These are phyloP conservation scores for Halcyon senegalensis DNA, from an alignment of 2,113 vertebrate species.

Conservation along the genomic window DNA sequence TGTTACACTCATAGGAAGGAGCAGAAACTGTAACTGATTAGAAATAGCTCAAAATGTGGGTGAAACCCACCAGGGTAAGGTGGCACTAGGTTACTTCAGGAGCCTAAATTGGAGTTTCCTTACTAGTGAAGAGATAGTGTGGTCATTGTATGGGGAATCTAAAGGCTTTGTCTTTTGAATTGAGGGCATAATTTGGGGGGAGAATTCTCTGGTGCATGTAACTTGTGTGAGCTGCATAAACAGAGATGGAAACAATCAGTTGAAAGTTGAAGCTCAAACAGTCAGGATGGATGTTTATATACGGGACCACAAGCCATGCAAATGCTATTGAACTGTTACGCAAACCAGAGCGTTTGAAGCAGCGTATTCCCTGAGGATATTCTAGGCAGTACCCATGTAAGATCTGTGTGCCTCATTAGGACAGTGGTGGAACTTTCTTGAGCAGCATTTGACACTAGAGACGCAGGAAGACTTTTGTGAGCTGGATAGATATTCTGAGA, in stretches of 20 bases:
- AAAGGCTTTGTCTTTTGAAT: neutral
- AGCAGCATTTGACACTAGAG: neutral
- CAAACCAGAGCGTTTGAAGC: neutral
- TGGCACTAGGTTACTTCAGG: neutral
- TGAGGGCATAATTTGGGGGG: neutral
- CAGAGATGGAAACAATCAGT: neutral
- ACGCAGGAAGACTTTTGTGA: neutral
- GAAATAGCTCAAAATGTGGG: neutral
- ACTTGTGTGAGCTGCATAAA: neutral
- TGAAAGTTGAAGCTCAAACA: neutral
- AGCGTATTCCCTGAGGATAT: neutral
- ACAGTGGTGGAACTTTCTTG: neutral
- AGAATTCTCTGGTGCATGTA: neutral
- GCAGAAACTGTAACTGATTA: neutral
- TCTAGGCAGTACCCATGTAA: neutral
- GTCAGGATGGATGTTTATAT: neutral
- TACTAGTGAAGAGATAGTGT: neutral
- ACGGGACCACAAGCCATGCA: neutral
- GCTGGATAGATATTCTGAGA: neutral
- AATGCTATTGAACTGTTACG: neutral
- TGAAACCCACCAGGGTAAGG: neutral
- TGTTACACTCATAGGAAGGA: neutral
- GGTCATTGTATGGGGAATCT: neutral
- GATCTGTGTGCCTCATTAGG: fast-evolving
- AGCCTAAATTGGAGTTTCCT: neutral